Conservation (phyloP, 2,888 invertebrate species). For the Idaea biselata region DNA sequence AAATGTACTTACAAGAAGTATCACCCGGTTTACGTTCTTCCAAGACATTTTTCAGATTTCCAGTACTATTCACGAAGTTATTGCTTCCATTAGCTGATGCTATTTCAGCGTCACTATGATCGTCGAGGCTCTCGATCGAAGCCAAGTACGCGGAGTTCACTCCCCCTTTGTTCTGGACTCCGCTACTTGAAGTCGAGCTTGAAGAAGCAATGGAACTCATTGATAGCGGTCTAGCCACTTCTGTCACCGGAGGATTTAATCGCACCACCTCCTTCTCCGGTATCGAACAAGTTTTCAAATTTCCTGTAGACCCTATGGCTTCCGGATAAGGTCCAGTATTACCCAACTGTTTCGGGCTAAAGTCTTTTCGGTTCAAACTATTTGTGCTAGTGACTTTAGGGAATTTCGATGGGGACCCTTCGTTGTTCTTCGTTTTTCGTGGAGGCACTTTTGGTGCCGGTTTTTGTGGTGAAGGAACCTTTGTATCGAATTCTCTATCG, state of each 20-base stretch:
- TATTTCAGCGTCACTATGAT: slow-evolving; percentile 87
- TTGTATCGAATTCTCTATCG: slow-evolving; percentile 75
- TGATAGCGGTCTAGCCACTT: slow-evolving; percentile 85
- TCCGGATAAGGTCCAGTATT: slow-evolving; percentile 66
- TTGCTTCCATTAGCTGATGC: slow-evolving; percentile 71
- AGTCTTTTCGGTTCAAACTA: slow-evolving; percentile 68
- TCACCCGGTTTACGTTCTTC: slow-evolving; percentile 59
- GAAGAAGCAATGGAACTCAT: slow-evolving; percentile 90
- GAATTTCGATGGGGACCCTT: slow-evolving; percentile 55
- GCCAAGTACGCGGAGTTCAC: slow-evolving; percentile 90
- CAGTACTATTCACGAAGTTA: slow-evolving; percentile 65
- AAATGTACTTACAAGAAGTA: slow-evolving; percentile 55
- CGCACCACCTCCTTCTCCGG: slow-evolving; percentile 70
- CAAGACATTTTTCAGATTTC: slow-evolving; percentile 55
- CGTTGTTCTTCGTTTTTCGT: slow-evolving; percentile 29
- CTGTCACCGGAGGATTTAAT: slow-evolving; percentile 76
- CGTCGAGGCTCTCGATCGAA: slow-evolving; percentile 92
- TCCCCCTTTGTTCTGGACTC: slow-evolving; percentile 82
- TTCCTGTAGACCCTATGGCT: slow-evolving; percentile 65
- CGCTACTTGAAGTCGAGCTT: slow-evolving; percentile 83
- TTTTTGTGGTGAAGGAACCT: slow-evolving; percentile 63
- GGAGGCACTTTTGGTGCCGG: slow-evolving; percentile 46
- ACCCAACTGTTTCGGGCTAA: slow-evolving; percentile 56
- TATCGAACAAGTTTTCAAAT: slow-evolving; percentile 57
- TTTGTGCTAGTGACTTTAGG: slow-evolving; percentile 59